Percentiles rank a stretch among this genome's conserved stretches.
Evolutionary conservation across 1,140 invertebrate species (phyloP).

Genomic region (Colletes latitarsis): DNA sequence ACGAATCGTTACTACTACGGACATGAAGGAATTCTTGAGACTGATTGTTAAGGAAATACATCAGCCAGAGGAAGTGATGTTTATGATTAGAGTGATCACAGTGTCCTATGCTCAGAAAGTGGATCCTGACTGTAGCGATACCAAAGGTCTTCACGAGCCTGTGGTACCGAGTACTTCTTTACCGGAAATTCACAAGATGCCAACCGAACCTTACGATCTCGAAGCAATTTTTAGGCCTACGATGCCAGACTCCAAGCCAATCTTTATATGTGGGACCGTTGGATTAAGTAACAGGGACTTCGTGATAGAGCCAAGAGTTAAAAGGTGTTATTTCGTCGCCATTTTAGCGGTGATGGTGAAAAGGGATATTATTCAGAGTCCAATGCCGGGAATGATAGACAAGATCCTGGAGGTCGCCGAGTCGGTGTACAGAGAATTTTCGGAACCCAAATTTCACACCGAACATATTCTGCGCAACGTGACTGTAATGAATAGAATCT

Average conservation of each 20-base stretch:
- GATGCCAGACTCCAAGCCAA: conserved; percentile 52
- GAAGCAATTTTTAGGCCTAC: conserved; percentile 66
- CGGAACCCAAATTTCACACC: conserved; percentile 67
- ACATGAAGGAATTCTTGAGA: conserved; percentile 70
- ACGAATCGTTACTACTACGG: conserved; percentile 67
- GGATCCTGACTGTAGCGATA: conserved; percentile 70
- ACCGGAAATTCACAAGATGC: conserved; percentile 63
- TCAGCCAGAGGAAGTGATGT: conserved; percentile 38
- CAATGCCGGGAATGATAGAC: conserved; percentile 72
- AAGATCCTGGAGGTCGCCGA: conserved; percentile 73
- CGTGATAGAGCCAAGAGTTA: conserved; percentile 71
- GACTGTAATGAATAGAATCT: conserved; percentile 73
- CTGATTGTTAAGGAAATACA: conserved; percentile 70
- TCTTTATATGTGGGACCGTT: conserved; percentile 71
- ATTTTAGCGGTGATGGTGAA: conserved; percentile 72
- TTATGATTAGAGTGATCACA: conserved; percentile 70
- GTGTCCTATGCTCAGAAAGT: conserved; percentile 75
- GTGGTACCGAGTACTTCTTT: conserved; percentile 59
- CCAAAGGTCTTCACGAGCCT: conserved; percentile 68
- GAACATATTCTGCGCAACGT: conserved; percentile 74
- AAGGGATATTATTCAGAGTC: conserved; percentile 74
- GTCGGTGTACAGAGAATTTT: conserved; percentile 68
- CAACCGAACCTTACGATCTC: conserved; percentile 56
- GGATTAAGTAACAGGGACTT: conserved; percentile 63
- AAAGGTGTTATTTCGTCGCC: conserved; percentile 77